A percentile compares a stretch with the other conserved stretches of the same genome.
phyloP scores from a whole-genome alignment of 2,113 vertebrate genomes.

The Shinisaurus crocodilurus region DNA sequence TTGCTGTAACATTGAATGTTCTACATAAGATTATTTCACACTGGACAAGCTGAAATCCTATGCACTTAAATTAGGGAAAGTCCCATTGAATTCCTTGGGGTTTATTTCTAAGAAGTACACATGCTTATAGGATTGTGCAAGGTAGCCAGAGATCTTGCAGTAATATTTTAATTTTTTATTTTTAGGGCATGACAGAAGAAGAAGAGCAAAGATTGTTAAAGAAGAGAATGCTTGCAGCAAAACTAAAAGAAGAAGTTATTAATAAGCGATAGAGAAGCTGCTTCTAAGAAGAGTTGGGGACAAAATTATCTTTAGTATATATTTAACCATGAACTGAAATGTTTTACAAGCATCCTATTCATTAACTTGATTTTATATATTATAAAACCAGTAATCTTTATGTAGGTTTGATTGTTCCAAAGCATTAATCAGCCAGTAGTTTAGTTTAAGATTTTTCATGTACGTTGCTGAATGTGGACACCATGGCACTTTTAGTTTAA shows the following conservation, averaged over 20 bases:
- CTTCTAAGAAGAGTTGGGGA: conserved; percentile 20
- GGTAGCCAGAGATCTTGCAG: not conserved
- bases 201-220: conserved; percentile 92
- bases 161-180: conserved; percentile 6
- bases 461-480: not conserved
- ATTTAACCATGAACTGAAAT: conserved; percentile 45
- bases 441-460: not conserved
- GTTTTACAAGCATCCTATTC: conserved; percentile 51
- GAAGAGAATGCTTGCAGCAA: conserved; percentile 94
- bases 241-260: conserved; percentile 97
- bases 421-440: not conserved
- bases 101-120: not conserved
- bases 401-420: not conserved
- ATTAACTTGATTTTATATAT: conserved; percentile 44
- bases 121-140: not conserved
- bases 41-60: not conserved
- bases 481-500: not conserved
- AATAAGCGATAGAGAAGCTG: conserved; percentile 82
- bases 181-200: conserved; percentile 85
- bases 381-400: not conserved
- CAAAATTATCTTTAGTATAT: conserved; percentile 65
- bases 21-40: not conserved
- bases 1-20: not conserved
- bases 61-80: not conserved
- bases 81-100: not conserved